Conservation (phyloP, 1,140 invertebrate species). For the Philaenus spumarius region DNA sequence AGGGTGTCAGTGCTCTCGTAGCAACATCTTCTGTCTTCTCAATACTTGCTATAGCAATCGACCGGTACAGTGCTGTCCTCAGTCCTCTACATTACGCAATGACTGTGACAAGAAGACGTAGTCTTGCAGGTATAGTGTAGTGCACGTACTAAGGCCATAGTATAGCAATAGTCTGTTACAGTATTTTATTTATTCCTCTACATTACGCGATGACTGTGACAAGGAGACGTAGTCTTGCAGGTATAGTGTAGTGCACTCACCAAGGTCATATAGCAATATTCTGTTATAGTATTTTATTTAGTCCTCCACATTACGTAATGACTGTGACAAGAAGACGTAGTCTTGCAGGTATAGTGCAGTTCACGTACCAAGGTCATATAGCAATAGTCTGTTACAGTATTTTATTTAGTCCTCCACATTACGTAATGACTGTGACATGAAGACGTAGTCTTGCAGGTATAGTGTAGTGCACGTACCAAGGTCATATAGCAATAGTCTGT, state of each 20-base stretch:
- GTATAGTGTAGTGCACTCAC: no score
- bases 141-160: background rate
- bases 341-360: no score
- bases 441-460: constrained; percentile 30
- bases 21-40: constrained; percentile 46
- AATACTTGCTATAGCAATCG: constrained; percentile 46
- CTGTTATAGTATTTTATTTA: background rate
- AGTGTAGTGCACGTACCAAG: background rate
- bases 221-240: background rate
- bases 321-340: no score
- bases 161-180: background rate
- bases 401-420: constrained; percentile 48
- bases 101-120: constrained; percentile 42
- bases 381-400: constrained; percentile 48
- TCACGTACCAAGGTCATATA: constrained; percentile 46
- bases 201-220: background rate
- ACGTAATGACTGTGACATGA: constrained; percentile 45
- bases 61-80: constrained; percentile 48
- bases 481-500: constrained; percentile 44
- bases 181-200: background rate
- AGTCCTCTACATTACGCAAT: constrained; percentile 48
- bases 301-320: no score
- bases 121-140: constrained; percentile 19
- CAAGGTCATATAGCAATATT: background rate
- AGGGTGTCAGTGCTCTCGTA: constrained; percentile 41